These are phyloP conservation scores for Danio choprae DNA, from an alignment of 2,797 vertebrate species.

Conservation along the genomic window DNA sequence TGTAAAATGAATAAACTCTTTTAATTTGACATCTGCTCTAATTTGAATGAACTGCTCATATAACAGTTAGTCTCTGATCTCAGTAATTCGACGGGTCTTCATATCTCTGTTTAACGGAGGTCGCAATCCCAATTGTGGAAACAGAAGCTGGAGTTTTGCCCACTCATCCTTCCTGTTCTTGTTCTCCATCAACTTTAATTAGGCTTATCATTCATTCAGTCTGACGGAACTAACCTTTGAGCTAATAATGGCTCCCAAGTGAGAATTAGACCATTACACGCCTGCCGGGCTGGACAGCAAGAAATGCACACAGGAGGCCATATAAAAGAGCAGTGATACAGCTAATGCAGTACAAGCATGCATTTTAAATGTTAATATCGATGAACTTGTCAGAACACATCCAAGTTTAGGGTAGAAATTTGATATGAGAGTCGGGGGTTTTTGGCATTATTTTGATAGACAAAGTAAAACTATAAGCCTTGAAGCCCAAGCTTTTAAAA, in stretches of 20 bases:
- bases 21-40: background rate
- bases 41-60: constrained; percentile 2
- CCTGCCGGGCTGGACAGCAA: constrained; percentile 38
- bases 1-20: constrained; percentile 8
- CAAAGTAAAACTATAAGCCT: constrained; percentile 3
- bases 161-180: constrained; percentile 37
- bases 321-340: constrained; percentile 14
- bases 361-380: background rate
- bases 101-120: background rate
- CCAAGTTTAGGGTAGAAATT: background rate
- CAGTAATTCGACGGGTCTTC: constrained; percentile 16
- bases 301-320: constrained; percentile 19
- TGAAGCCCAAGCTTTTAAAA: constrained; percentile 17
- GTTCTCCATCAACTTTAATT: constrained; percentile 55
- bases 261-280: constrained; percentile 53
- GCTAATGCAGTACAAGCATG: background rate
- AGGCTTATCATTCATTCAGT: constrained; percentile 52
- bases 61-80: constrained; percentile 7
- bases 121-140: constrained; percentile 18
- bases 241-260: constrained; percentile 53
- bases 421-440: background rate
- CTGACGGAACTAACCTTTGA: constrained; percentile 51
- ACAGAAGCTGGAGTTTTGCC: constrained; percentile 38
- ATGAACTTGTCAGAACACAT: background rate
- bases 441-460: background rate